phyloP scores from a whole-genome alignment of 2,113 vertebrate species.

The Anolis sagrei region DNA sequence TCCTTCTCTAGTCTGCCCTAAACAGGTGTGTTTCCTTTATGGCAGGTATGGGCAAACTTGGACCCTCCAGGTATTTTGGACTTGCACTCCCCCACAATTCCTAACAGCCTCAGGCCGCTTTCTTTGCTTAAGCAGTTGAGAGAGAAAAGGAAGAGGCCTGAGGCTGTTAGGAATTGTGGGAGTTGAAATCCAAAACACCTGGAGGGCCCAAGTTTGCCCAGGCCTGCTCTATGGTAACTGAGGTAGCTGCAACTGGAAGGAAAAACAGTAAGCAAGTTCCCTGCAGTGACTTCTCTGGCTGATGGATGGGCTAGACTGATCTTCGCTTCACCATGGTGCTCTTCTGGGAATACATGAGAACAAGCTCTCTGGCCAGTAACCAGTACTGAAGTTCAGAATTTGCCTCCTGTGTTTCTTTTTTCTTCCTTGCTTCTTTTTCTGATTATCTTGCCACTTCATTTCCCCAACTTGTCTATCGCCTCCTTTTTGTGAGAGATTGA shows the following conservation, averaged over 20 bases:
- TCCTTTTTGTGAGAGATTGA: neutral
- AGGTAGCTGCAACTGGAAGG: neutral
- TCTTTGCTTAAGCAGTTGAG: no score
- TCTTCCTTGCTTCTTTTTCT: neutral
- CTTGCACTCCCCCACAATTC: no score
- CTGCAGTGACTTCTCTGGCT: neutral
- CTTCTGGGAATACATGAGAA: neutral
- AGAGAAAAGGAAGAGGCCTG: no score
- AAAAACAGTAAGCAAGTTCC: neutral
- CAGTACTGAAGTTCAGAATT: neutral
- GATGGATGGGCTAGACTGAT: neutral
- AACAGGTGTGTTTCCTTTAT: no score
- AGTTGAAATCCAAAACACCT: no score
- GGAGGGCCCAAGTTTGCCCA: no score
- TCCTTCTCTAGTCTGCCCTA: neutral
- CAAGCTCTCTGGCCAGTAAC: neutral
- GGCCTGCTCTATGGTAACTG: no score
- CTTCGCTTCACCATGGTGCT: neutral
- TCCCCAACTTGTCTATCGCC: neutral
- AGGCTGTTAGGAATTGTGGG: no score
- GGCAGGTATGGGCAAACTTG: no score
- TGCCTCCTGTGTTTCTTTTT: neutral
- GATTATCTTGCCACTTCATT: conserved; percentile 10
- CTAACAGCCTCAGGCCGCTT: no score
- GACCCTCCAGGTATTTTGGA: no score